These are phyloP conservation scores for Magallana ariakensis DNA, from an alignment of 1,140 invertebrate species.

Conservation along the genomic window DNA sequence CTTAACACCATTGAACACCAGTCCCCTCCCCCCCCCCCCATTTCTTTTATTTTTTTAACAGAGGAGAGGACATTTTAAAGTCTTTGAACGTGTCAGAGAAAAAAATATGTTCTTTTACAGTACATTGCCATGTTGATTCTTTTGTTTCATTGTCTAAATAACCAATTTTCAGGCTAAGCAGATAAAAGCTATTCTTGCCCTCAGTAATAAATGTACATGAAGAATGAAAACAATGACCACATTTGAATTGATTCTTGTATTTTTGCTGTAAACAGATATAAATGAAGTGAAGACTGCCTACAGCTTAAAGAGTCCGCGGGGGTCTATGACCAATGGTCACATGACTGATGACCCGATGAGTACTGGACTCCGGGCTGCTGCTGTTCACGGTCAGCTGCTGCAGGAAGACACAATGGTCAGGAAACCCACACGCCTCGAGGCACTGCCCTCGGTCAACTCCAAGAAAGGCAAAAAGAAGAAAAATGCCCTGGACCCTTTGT, in stretches of 20 bases:
- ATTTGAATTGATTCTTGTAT: neutral
- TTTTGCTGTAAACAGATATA: conserved; percentile 59
- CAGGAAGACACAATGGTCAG: conserved; percentile 62
- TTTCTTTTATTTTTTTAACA: too few species aligned
- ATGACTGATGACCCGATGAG: conserved; percentile 59
- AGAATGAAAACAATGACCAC: too few species aligned
- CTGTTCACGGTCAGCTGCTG: conserved; percentile 70
- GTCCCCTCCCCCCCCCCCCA: too few species aligned
- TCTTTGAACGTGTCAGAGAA: too few species aligned
- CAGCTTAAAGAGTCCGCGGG: conserved; percentile 24
- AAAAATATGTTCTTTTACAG: too few species aligned
- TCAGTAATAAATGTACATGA: too few species aligned
- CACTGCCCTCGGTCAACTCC: conserved; percentile 67
- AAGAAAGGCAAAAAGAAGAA: conserved; percentile 70
- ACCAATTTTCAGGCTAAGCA: too few species aligned
- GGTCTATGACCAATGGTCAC: conserved; percentile 52
- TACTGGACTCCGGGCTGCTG: conserved; percentile 67
- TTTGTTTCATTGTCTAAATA: too few species aligned
- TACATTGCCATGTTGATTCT: too few species aligned
- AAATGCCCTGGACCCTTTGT: conserved; percentile 48
- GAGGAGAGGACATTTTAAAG: too few species aligned
- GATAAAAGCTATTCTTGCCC: too few species aligned
- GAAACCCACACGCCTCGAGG: conserved; percentile 73
- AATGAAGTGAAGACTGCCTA: conserved; percentile 58
- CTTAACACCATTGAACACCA: too few species aligned